Evolutionary conservation across 2,113 vertebrate species (phyloP), one percentile per base, ranked within the genome.

Genomic region (Heterochromis multidens): DNA sequence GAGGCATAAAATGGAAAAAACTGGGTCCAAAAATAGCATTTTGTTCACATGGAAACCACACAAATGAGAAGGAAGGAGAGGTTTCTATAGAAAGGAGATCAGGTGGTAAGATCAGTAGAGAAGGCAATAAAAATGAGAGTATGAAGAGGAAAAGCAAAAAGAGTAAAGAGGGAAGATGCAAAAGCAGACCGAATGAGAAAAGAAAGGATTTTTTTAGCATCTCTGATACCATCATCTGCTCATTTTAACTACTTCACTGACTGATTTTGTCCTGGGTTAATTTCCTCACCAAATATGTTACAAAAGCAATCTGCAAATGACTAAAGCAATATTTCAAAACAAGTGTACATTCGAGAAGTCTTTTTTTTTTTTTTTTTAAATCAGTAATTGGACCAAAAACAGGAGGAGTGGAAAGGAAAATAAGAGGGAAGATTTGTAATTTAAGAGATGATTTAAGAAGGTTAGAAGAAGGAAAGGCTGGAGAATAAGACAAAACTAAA

Each of bases 41-140:
- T 82, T 74, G 93, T 93, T 95, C 88, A 91, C 93, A 94, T 93
- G 93, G 90, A 94, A 94, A 93, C 89, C 67, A 85, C 33, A 58
- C 3, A 37, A 83, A 79, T 40, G 77, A 89, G 77, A 35, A 56
- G 40, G 21, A 54, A 16, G 46, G 0, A 58, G 82, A 46, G 74
- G 60, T 23, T 62, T 31, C 60, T n/a, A n/a, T 27, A 37, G 8
- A 19, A 27, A 2, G 0, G 16, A 21, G 40, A 3, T 72, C 23
- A 72, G 65, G 25, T 49, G 65, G 1, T 72, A 3, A 23, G 3
- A 6, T 2, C 23, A 16, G 12, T 37, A 67, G 67, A 61, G 49
- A 31, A 19, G 33, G 21, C 5, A 14, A 13, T 1, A 29, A 23
- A 23, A 52, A 10, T 4, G 2, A 27, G 12, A 23, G 7, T 25